A percentile compares a stretch with the other conserved stretches of the same genome.
These are phyloP conservation scores for Theocolax elegans DNA, from an alignment of 1,140 invertebrate species.

Conservation along the genomic window DNA sequence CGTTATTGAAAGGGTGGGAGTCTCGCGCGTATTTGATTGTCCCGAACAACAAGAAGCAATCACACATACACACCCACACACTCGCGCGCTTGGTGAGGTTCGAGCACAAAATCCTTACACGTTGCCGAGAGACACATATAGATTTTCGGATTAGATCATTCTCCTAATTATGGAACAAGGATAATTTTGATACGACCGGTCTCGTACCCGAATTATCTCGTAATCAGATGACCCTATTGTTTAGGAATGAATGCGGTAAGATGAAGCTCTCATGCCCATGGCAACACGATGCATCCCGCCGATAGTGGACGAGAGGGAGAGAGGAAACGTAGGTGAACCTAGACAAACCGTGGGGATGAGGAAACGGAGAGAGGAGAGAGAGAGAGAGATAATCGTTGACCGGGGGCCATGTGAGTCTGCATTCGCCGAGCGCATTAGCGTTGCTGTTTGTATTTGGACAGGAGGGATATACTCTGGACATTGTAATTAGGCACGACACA, in stretches of 20 bases:
- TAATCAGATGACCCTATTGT: conserved; percentile 28
- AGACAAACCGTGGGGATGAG: conserved; percentile 22
- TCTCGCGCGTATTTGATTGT: not conserved
- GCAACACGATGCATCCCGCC: not conserved
- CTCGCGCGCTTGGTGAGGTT: too few species aligned
- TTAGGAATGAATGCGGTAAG: conserved; percentile 22
- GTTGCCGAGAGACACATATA: too few species aligned
- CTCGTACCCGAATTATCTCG: not conserved
- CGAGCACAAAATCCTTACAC: not conserved
- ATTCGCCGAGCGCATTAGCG: conserved; percentile 56
- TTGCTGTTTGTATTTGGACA: conserved; percentile 64
- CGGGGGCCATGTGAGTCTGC: conserved; percentile 9
- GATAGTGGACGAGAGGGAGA: not conserved
- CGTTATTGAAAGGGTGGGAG: too few species aligned
- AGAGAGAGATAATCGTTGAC: conserved; percentile 44
- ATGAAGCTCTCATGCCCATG: not conserved
- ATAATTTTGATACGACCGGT: not conserved
- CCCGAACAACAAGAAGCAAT: conserved; percentile 13
- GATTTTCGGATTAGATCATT: conserved; percentile 20
- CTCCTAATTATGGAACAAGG: not conserved
- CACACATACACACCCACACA: not conserved
- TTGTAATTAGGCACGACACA: conserved; percentile 67
- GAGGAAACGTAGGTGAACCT: not conserved
- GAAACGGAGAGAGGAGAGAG: conserved; percentile 26
- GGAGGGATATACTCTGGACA: conserved; percentile 60